Evolutionary conservation across 2,888 invertebrate genomes (phyloP).

Genomic region (Dryomyza anilis): DNA sequence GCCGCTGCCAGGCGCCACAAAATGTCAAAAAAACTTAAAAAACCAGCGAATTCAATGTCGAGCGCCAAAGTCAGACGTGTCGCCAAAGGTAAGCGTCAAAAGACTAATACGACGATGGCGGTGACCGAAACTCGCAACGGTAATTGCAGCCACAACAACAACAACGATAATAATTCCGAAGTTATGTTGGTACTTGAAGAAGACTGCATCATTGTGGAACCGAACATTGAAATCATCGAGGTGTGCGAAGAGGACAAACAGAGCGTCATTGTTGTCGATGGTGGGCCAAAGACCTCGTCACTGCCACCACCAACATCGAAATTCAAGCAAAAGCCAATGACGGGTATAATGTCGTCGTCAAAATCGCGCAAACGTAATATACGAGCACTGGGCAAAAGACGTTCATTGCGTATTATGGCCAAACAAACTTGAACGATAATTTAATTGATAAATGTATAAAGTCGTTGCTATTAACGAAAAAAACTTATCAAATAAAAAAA

Average conservation of each 20-base stretch:
- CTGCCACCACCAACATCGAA: neutral
- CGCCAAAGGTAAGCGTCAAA: too few relatives aligned
- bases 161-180: neutral
- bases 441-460: too few relatives aligned
- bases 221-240: slow-evolving; percentile 25
- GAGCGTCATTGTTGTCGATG: neutral
- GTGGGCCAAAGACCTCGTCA: neutral
- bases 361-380: neutral
- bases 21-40: slow-evolving; percentile 1
- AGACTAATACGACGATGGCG: too few relatives aligned
- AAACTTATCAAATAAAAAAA: too few relatives aligned
- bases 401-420: slow-evolving; percentile 21
- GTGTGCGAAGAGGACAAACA: slow-evolving; percentile 10
- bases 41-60: neutral
- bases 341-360: neutral
- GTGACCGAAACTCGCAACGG: too few relatives aligned
- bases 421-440: too few relatives aligned
- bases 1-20: neutral
- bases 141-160: neutral
- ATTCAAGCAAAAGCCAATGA: neutral
- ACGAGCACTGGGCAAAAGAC: slow-evolving; percentile 7
- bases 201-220: slow-evolving; percentile 26
- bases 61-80: neutral
- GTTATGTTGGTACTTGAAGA: neutral
- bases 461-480: too few relatives aligned